A percentile compares a stretch with the other conserved stretches of the same genome.
Evolutionary conservation across 2,888 invertebrate species (phyloP).

Genomic region (Ecliptopera silaceata): DNA sequence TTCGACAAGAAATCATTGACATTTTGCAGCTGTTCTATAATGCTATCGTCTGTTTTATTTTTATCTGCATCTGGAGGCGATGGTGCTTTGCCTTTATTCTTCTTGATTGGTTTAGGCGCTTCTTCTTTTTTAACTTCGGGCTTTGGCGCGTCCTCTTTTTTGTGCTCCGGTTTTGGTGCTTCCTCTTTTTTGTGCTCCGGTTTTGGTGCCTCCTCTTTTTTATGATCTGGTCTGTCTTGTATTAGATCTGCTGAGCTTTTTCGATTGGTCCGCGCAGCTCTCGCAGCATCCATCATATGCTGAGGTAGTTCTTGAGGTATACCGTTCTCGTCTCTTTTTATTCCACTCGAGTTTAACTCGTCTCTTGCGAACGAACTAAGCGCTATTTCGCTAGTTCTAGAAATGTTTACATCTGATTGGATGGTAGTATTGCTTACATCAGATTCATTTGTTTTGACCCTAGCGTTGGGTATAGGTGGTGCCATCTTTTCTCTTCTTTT

Average conservation of each 20-base stretch:
- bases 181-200: conserved; percentile 35
- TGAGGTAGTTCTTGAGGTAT: conserved; percentile 88
- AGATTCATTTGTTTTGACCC: conserved; percentile 68
- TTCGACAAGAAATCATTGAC: conserved; percentile 70
- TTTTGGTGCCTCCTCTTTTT: conserved; percentile 46
- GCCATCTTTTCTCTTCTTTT: conserved; percentile 78
- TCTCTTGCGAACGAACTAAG: conserved; percentile 65
- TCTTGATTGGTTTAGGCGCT: conserved; percentile 72
- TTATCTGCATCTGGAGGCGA: conserved; percentile 84
- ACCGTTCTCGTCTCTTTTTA: conserved; percentile 82
- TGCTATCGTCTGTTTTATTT: conserved; percentile 77
- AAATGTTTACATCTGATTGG: conserved; percentile 47
- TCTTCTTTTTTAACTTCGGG: conserved; percentile 40
- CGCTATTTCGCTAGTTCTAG: conserved; percentile 63
- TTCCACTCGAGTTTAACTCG: conserved; percentile 82
- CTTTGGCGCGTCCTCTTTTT: conserved; percentile 47
- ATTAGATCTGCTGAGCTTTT: conserved; percentile 76
- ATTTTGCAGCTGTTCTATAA: conserved; percentile 69
- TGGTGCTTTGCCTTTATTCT: conserved; percentile 89
- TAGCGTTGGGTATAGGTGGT: conserved; percentile 76
- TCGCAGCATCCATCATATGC: conserved; percentile 88
- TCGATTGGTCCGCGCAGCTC: conserved; percentile 86
- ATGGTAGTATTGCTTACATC: conserved; percentile 57
- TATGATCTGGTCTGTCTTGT: conserved; percentile 46
- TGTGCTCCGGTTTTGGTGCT: conserved; percentile 46